Conservation (phyloP, 2,113 vertebrate species). For the Prolemur simus region DNA sequence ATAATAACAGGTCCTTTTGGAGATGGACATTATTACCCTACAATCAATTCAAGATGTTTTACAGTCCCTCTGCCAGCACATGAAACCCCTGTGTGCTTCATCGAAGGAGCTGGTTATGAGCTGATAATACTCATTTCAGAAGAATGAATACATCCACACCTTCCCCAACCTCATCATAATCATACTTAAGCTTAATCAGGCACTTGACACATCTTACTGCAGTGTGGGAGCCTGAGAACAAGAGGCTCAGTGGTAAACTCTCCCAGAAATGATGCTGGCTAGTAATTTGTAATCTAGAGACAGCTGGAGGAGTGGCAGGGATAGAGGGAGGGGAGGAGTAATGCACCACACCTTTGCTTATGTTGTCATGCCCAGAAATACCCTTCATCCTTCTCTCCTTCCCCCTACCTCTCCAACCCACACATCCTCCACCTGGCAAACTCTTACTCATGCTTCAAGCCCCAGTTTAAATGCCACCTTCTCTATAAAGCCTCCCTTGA, state of each 20-base stretch:
- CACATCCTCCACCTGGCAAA: not conserved
- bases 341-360: not conserved
- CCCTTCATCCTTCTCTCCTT: not conserved
- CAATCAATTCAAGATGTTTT: slow-evolving; percentile 55
- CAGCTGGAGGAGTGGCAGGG: not conserved
- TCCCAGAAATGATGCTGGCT: not conserved
- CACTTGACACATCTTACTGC: slow-evolving; percentile 30
- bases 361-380: not conserved
- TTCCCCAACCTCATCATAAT: slow-evolving; percentile 40
- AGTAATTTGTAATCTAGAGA: not conserved
- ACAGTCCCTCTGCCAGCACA: slow-evolving; percentile 40
- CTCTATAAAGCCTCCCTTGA: not conserved
- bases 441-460: not conserved
- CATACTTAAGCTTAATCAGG: not conserved
- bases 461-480: not conserved
- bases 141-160: not conserved
- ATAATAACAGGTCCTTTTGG: slow-evolving; percentile 59
- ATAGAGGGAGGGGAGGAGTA: not conserved
- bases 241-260: not conserved
- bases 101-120: not conserved
- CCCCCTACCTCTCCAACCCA: not conserved
- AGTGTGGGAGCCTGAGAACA: not conserved
- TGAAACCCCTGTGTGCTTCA: not conserved
- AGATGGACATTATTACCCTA: slow-evolving; percentile 63
- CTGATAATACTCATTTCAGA: not conserved